A percentile compares a stretch with the other conserved stretches of the same genome.
phyloP scores from a whole-genome alignment of 2,888 invertebrate genomes.

The Sympetrum striolatum region DNA sequence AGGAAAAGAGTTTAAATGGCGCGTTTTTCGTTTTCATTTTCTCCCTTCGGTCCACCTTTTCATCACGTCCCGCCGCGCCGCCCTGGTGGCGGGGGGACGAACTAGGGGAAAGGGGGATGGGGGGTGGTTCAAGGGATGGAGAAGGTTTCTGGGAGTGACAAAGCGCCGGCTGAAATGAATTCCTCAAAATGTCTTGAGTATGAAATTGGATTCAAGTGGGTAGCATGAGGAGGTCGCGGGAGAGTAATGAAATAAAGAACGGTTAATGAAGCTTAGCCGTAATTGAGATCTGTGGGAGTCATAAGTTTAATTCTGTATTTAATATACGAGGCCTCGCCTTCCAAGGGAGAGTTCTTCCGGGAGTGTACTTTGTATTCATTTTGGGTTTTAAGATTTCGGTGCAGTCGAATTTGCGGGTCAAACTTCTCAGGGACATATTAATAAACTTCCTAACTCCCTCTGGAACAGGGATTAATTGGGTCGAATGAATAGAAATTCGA shows the following conservation, averaged over 20 bases:
- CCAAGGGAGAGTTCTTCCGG: background rate
- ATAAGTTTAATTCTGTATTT: background rate
- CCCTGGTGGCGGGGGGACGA: too few relatives aligned
- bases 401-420: too few relatives aligned
- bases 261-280: conserved; percentile 38
- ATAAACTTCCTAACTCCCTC: background rate
- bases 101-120: background rate
- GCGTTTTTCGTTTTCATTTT: conserved; percentile 22
- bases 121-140: background rate
- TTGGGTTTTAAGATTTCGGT: too few relatives aligned
- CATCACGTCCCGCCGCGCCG: background rate
- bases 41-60: background rate
- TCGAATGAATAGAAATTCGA: too few relatives aligned
- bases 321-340: background rate
- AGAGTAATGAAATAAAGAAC: conserved; percentile 20
- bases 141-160: background rate
- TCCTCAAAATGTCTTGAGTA: conserved; percentile 37
- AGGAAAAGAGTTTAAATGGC: background rate
- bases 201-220: conserved; percentile 39
- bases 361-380: too few relatives aligned
- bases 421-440: background rate
- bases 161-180: conserved; percentile 24
- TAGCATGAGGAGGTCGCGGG: background rate
- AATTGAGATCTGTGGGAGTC: conserved; percentile 9
- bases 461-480: background rate